Conservation (phyloP, 1,140 invertebrate species). For the Drosophila nannoptera region DNA sequence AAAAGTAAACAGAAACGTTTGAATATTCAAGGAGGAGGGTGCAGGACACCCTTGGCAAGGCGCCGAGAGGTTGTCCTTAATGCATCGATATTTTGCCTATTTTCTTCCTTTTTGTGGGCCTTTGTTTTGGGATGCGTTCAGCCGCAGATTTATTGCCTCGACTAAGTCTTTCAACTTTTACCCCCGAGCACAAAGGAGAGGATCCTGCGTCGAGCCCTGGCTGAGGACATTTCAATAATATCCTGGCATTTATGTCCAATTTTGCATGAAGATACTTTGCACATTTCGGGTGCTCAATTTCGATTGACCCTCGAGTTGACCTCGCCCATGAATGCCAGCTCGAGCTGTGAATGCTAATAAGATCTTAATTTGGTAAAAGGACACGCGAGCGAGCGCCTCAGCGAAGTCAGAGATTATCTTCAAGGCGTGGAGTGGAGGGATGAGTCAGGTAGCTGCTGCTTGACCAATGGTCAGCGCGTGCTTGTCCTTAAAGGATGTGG, state of each 20-base stretch:
- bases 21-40: conserved; percentile 57
- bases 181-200: conserved; percentile 23
- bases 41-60: conserved; percentile 38
- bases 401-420: conserved; percentile 49
- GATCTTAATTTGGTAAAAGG: conserved; percentile 37
- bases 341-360: conserved; percentile 44
- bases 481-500: conserved; percentile 25
- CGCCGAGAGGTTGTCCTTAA: conserved; percentile 5
- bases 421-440: conserved; percentile 29
- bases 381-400: conserved; percentile 38
- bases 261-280: conserved; percentile 18
- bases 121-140: conserved; percentile 60
- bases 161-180: conserved; percentile 46
- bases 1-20: conserved; percentile 71
- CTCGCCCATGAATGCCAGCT: conserved; percentile 44
- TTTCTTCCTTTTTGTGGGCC: conserved; percentile 54
- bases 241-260: conserved; percentile 36
- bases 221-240: conserved; percentile 63
- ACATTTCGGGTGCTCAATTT: conserved; percentile 41
- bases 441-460: conserved; percentile 20
- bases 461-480: conserved; percentile 68
- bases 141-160: conserved; percentile 71
- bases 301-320: conserved; percentile 49
- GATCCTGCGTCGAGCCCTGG: not conserved
- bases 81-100: conserved; percentile 25